Evolutionary conservation across 2,113 vertebrate genomes (phyloP).

Genomic region (Platysteira castanea): DNA sequence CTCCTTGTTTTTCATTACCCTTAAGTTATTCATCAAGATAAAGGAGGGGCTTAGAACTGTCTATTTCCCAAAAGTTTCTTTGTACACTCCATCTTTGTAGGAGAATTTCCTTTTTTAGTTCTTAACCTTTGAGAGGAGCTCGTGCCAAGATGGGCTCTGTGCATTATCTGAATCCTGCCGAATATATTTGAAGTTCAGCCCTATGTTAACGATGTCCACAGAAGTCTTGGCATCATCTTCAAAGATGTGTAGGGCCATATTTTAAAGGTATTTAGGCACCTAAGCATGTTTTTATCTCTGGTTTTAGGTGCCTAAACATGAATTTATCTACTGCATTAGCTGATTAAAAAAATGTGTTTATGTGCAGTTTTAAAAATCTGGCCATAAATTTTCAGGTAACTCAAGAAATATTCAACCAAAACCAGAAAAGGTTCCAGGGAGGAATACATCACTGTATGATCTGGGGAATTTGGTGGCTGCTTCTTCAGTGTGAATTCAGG

Average conservation of each 20-base stretch:
- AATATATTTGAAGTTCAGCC: slow-evolving; percentile 28
- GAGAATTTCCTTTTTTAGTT: slow-evolving; percentile 62
- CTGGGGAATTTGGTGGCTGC: background rate
- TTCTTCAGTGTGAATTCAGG: background rate
- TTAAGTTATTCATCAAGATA: slow-evolving; percentile 49
- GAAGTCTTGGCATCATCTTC: slow-evolving; percentile 57
- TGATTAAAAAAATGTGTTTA: slow-evolving; percentile 41
- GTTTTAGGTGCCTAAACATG: slow-evolving; percentile 46
- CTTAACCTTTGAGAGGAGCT: slow-evolving; percentile 41
- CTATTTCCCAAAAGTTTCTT: slow-evolving; percentile 27
- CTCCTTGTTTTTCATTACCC: slow-evolving; percentile 38
- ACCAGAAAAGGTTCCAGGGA: background rate
- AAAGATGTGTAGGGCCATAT: slow-evolving; percentile 1
- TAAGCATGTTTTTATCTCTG: slow-evolving; percentile 53
- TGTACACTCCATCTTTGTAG: background rate
- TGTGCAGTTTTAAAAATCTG: slow-evolving; percentile 14
- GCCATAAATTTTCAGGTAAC: slow-evolving; percentile 52
- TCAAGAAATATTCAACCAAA: background rate
- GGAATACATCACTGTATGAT: background rate
- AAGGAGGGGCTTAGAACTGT: background rate
- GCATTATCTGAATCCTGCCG: slow-evolving; percentile 41
- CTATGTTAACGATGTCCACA: background rate
- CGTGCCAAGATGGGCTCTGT: slow-evolving; percentile 23
- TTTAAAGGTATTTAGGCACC: slow-evolving; percentile 64
- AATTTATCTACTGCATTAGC: slow-evolving; percentile 40